Evolutionary conservation across 2,113 vertebrate species (phyloP).

Genomic region (Coturnix japonica): DNA sequence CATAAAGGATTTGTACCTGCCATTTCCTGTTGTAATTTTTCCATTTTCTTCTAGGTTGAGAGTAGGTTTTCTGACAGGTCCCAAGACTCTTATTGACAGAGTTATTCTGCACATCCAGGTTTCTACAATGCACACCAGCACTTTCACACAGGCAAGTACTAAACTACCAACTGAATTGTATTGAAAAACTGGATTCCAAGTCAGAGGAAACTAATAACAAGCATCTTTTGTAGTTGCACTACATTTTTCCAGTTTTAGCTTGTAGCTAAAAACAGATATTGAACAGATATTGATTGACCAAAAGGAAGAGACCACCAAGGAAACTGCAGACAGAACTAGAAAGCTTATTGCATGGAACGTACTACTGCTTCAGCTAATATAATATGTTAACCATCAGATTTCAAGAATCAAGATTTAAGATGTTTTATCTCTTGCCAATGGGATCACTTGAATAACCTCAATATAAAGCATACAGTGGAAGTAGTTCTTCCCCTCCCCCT

Average conservation of each 20-base stretch:
- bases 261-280: too few species aligned
- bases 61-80: constrained; percentile 92
- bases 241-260: neutral
- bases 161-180: neutral
- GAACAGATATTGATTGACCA: neutral
- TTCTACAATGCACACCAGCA: constrained; percentile 90
- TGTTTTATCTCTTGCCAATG: neutral
- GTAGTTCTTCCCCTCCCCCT: neutral
- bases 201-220: neutral
- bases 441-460: neutral
- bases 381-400: neutral
- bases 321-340: neutral
- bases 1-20: neutral
- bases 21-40: neutral
- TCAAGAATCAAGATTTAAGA: neutral
- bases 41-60: constrained; percentile 80
- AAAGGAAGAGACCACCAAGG: neutral
- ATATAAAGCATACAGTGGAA: neutral
- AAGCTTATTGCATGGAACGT: neutral
- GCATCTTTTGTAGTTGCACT: neutral
- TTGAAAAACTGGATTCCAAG: neutral
- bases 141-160: constrained; percentile 89
- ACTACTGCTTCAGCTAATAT: neutral
- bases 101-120: constrained; percentile 91
- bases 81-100: constrained; percentile 88